These are phyloP conservation scores for Drosophila anomelani DNA, from an alignment of 2,888 invertebrate species.

Conservation along the genomic window DNA sequence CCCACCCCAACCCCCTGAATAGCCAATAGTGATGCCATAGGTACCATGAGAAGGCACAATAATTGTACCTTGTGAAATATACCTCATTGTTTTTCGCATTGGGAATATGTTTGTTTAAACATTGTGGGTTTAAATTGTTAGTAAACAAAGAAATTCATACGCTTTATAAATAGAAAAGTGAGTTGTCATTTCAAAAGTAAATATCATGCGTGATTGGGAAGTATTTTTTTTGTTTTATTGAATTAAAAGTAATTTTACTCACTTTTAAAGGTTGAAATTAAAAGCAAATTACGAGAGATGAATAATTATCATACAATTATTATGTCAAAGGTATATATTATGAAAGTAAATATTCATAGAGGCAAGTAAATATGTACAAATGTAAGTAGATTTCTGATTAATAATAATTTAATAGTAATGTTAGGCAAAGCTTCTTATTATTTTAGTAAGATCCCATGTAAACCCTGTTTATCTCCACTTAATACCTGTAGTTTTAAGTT, in stretches of 20 bases:
- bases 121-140: too few species aligned
- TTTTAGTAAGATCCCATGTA: background rate
- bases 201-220: background rate
- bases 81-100: background rate
- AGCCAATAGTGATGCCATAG: conserved; percentile 13
- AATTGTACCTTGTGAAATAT: background rate
- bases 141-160: background rate
- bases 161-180: background rate
- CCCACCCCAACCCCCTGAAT: conserved; percentile 10
- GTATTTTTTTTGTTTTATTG: too few species aligned
- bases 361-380: background rate
- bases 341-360: background rate
- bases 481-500: background rate
- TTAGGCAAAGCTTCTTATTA: background rate
- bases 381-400: too few species aligned
- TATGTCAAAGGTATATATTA: background rate
- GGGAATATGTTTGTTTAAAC: background rate
- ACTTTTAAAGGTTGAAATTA: background rate
- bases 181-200: background rate
- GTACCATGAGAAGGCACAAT: background rate
- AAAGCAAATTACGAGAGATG: background rate
- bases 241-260: background rate
- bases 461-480: background rate
- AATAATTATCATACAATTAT: background rate
- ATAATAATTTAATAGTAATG: background rate